Evolutionary conservation across 2,797 vertebrate species (phyloP), one percentile per base, ranked within the genome.

Genomic region (Danio tinwini): DNA sequence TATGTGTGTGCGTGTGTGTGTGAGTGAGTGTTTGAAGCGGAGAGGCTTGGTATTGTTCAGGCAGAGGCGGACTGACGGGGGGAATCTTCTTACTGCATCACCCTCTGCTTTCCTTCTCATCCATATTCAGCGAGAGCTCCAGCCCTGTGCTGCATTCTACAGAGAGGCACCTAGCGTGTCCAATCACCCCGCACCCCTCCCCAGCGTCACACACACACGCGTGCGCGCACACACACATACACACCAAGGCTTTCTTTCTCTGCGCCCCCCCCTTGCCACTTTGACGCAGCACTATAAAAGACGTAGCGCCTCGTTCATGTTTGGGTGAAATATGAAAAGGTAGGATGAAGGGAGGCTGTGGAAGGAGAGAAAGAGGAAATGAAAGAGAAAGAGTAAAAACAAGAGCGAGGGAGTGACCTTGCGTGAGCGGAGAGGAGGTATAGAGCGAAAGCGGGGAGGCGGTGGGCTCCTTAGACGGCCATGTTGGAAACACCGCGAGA

Each of bases 121-220:
- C 93, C 93, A 94, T 94, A 94, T 94, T 94, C 93, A 94, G 94
- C 91, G 93, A 93, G 92, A 93, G 89, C 92, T 92, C 92, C 91
- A 91, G 94, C 93, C 90, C 90, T 93, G 92, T 94, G 93, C 93
- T 92, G 93, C 91, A 93, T 88, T 89, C 29, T 85, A 88, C 88
- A 86, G 91, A 94, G 90, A 93, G 93, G 92, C 93, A 84, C 88
- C 87, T 85, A 78, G 29, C 79, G 81, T 59, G 86, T 87, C 93
- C 93, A 94, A 94, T 94, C 89, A 84, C 84, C 86, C 87, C 84
- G 76, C 85, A 85, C 86, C 87, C 82, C 85, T 85, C 86, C 84
- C 82, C 84, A 78, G 83, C 82, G 76, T 84, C 79, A 76, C 72
- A 65, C 78, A 72, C 52, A 81, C 74, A 67, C 78, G 75, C 75